Base-by-base conservation (phyloP, 2,888 invertebrate genomes). In the Diplolepis rosae region DNA sequence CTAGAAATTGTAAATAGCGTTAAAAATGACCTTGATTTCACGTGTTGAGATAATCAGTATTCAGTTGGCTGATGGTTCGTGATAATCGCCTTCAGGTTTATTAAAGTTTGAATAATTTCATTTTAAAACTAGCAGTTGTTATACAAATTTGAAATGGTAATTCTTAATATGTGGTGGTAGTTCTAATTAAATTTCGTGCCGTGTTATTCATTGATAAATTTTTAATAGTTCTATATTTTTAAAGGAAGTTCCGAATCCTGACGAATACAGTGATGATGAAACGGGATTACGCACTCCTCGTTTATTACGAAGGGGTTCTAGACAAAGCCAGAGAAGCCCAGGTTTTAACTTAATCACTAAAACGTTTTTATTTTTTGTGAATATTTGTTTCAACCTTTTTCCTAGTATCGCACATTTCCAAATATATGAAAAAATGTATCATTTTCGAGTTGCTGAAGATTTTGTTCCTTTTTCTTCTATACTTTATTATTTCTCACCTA, bases 321-420 rank as follows among this genome's bases (percentile, higher is more conserved):
- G 30, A 69, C 48, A 35, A 18, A 65, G 27, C 48, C 18, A 65
- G 13, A 35, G 18, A 39, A 66, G 27, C 51, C 15, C 18, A 65
- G 65, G 65, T 51, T 48, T 39, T n/a, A n/a, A n/a, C n/a, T n/a
- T n/a, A n/a, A n/a, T n/a, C n/a, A n/a, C n/a, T n/a, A n/a, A n/a
- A 9, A 56, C 11, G 22, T 45, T 45, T n/a, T 45, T 39, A 9
- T 39, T 6, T 6, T 13, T 39, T 39, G 2, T 9, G n/a, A 39
- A 3, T 13, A 39, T 13, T 39, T 13, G n/a, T 9, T 39, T 9
- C 3, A 39, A 39, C 2, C 7, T 9, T 11, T 39, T 3, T 39
- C n/a, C 2, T 13, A 39, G n/a, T 42, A 42, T 3, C 13, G 42
- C n/a, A n/a, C n/a, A n/a, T n/a, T n/a, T n/a, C n/a, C n/a, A n/a